Base-by-base conservation (phyloP, 30 jellyfish, hydroid and myxozoan species). In the Hydra vulgaris region DNA sequence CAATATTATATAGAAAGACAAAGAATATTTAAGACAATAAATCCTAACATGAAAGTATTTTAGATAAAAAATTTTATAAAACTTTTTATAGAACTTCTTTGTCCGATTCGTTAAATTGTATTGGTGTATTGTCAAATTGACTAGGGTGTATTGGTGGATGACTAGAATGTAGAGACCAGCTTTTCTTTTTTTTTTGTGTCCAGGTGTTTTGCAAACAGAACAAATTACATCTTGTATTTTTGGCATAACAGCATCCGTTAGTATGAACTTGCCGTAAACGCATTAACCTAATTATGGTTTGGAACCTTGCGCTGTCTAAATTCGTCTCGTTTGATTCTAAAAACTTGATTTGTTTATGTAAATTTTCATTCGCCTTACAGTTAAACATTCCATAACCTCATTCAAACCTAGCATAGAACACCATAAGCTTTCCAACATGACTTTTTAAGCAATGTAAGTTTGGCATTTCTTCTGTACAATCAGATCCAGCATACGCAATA, bases 71-170 rank as follows among this genome's bases (percentile, higher is more conserved):
- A n/a, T n/a, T n/a, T n/a, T n/a, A n/a, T n/a, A n/a, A n/a, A n/a
- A n/a, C n/a, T 40, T 40, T 12, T 40, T 40, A 40, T 40, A 40
- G 8, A 40, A 40, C 61, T 40, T 40, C 61, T 40, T 40, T 12
- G 61, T 40, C 61, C 12, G 61, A 40, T 40, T 40, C 61, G 12
- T 40, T 12, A 40, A 40, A 40, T 40, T 40, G 61, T 40, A 40
- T 40, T n/a, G 75, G 25, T 68, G 75, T 7, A 68, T n/a, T n/a
- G n/a, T n/a, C n/a, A n/a, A n/a, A n/a, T n/a, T n/a, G n/a, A n/a
- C n/a, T n/a, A n/a, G n/a, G n/a, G n/a, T n/a, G n/a, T n/a, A 56
- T 56, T n/a, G 75, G 25, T 68, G 75, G 75, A 68, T 68, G 75
- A 68, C 75, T 68, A 68, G 75, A 15, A 8, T 68, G 75, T 68